Evolutionary conservation across 1,140 invertebrate genomes (phyloP).

Genomic region (Drosophila murphyi): DNA sequence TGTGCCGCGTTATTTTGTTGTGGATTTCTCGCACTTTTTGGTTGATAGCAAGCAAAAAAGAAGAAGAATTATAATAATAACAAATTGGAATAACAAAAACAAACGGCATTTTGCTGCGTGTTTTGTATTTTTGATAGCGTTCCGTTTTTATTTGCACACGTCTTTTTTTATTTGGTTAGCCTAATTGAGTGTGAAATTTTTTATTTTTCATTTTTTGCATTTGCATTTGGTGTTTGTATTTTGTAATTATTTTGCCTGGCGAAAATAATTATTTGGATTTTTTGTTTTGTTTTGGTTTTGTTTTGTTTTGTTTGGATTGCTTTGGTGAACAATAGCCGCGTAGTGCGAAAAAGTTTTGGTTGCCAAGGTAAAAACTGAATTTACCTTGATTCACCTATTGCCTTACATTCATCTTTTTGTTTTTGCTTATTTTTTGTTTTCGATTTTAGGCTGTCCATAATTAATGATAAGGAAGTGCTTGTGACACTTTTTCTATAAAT

Average conservation of each 20-base stretch:
- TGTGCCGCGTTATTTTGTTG: constrained; percentile 11
- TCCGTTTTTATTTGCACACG: constrained; percentile 28
- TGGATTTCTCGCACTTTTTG: neutral
- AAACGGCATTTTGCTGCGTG: constrained; percentile 10
- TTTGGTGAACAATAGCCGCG: constrained; percentile 26
- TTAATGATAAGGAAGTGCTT: constrained; percentile 35
- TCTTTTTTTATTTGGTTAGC: constrained; percentile 31
- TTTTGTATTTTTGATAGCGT: constrained; percentile 26
- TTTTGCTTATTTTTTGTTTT: neutral
- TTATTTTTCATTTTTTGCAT: neutral
- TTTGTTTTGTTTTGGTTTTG: neutral
- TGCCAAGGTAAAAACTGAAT: constrained; percentile 27
- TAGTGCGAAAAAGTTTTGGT: constrained; percentile 35
- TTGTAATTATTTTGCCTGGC: constrained; percentile 27
- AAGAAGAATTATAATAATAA: constrained; percentile 13
- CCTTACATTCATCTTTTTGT: neutral
- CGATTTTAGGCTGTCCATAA: neutral
- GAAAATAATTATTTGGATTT: constrained; percentile 18
- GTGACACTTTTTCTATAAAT: neutral
- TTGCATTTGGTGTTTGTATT: constrained; percentile 17
- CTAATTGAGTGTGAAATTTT: constrained; percentile 36
- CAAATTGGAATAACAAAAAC: neutral
- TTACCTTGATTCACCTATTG: constrained; percentile 33
- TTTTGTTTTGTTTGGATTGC: constrained; percentile 15
- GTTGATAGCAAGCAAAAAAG: constrained; percentile 31